Evolutionary conservation across 2,113 vertebrate genomes (phyloP).

Genomic region (Hypomesus transpacificus): DNA sequence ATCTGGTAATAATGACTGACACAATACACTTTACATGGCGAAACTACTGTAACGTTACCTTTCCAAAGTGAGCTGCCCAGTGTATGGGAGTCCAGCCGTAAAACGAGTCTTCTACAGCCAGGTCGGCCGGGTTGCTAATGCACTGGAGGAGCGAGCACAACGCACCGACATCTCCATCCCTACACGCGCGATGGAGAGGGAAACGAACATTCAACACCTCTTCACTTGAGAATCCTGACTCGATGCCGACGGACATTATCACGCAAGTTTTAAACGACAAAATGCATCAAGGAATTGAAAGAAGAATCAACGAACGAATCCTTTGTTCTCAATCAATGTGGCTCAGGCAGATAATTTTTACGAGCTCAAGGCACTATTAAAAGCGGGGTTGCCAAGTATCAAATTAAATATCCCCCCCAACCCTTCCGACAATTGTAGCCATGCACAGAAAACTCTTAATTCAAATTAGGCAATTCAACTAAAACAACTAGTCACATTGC

Average conservation of each 20-base stretch:
- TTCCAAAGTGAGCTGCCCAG: conserved; percentile 96
- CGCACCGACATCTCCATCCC: conserved; percentile 86
- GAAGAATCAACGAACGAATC: neutral
- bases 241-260: conserved; percentile 72
- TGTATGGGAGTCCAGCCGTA: conserved; percentile 97
- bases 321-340: conserved; percentile 9
- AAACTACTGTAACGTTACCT: conserved; percentile 69
- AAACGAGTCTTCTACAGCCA: conserved; percentile 88
- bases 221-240: conserved; percentile 94
- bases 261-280: neutral
- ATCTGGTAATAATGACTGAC: too few species aligned
- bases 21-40: neutral
- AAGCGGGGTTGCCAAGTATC: conserved; percentile 23
- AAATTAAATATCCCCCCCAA: neutral
- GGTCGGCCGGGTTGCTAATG: conserved; percentile 69
- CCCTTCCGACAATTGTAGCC: too few species aligned
- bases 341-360: neutral
- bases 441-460: too few species aligned
- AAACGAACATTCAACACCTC: conserved; percentile 90
- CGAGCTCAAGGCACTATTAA: conserved; percentile 49
- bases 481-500: too few species aligned
- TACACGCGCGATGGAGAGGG: conserved; percentile 93
- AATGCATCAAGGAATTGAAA: neutral
- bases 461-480: too few species aligned
- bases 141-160: conserved; percentile 81